Conservation (phyloP, 2,113 vertebrate genomes). For the Passer montanus region DNA sequence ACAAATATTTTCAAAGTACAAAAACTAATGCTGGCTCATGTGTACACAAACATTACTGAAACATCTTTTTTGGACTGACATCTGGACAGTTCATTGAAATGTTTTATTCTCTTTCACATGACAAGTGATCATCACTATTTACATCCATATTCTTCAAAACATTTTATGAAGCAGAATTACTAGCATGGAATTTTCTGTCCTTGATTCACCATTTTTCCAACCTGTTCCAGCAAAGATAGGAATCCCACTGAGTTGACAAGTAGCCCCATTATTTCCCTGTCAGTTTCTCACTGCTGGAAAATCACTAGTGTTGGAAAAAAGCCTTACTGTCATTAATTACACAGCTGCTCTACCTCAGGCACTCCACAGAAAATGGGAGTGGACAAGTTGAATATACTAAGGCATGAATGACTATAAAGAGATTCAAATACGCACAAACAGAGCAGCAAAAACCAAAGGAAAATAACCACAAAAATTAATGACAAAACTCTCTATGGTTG, state of each 20-base stretch:
- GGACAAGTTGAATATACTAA: neutral
- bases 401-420: neutral
- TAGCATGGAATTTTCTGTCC: neutral
- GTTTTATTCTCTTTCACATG: neutral
- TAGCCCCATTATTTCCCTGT: constrained; percentile 31
- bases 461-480: neutral
- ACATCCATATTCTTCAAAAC: neutral
- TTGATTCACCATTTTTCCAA: neutral
- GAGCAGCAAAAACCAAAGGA: neutral
- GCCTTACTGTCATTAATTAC: constrained; percentile 37
- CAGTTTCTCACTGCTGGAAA: constrained; percentile 30
- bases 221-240: neutral
- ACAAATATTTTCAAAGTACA: neutral
- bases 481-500: neutral
- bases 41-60: neutral
- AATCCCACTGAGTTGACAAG: constrained; percentile 50
- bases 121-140: neutral
- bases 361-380: neutral
- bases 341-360: constrained; percentile 22
- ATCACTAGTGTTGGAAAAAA: neutral
- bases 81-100: neutral
- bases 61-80: neutral
- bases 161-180: neutral
- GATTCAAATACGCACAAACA: neutral
- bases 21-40: neutral